A percentile compares a stretch with the other conserved stretches of the same genome.
Conservation (phyloP, 2,888 invertebrate genomes). For the Philereme vetulata region DNA sequence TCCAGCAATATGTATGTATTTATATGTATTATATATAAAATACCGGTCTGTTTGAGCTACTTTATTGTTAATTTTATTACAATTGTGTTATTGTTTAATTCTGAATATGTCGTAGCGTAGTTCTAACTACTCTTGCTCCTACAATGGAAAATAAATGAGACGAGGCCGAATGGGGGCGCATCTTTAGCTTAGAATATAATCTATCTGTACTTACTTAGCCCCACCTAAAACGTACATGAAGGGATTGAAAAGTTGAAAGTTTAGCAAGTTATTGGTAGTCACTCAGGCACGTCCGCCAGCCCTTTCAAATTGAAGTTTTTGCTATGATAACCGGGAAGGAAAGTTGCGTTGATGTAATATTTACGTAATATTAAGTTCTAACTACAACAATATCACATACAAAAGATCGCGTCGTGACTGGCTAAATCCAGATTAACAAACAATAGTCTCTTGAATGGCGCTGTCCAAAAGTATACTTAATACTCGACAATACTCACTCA, state of each 20-base stretch:
- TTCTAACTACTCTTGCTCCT: too few species aligned
- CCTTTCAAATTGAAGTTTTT: slow-evolving; percentile 52
- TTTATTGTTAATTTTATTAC: too few species aligned
- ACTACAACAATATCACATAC: slow-evolving; percentile 29
- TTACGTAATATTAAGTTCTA: slow-evolving; percentile 47
- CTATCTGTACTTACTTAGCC: too few species aligned
- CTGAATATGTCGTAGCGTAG: too few species aligned
- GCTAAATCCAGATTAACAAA: slow-evolving; percentile 38
- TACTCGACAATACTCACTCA: background rate
- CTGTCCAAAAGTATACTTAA: slow-evolving; percentile 11
- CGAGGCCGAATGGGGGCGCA: too few species aligned
- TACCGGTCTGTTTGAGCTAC: too few species aligned
- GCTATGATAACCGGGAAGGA: slow-evolving; percentile 52
- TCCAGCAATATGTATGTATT: too few species aligned
- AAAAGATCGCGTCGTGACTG: slow-evolving; percentile 36
- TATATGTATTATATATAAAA: too few species aligned
- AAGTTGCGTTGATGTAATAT: slow-evolving; percentile 57
- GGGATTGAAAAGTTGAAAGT: slow-evolving; percentile 11
- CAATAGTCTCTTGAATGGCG: slow-evolving; percentile 27
- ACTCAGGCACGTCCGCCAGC: slow-evolving; percentile 40
- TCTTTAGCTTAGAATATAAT: too few species aligned
- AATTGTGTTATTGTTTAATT: too few species aligned
- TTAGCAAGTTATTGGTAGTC: slow-evolving; percentile 17
- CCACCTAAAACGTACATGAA: background rate
- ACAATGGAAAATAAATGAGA: too few species aligned